These are phyloP conservation scores for Anas bernieri DNA, from an alignment of 2,797 vertebrate species.

Conservation along the genomic window DNA sequence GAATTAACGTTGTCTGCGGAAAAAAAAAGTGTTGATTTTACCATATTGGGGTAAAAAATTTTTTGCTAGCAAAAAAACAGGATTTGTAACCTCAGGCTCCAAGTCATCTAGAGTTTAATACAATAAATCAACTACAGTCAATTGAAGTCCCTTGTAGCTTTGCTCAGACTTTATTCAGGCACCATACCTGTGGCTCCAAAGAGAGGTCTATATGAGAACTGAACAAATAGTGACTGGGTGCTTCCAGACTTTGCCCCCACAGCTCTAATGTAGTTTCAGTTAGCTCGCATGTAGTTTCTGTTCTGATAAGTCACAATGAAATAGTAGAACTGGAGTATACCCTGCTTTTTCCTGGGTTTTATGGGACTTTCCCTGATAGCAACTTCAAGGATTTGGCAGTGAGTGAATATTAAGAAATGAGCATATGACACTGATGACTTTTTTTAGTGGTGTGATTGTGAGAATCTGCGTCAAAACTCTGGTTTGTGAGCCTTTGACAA, in stretches of 20 bases:
- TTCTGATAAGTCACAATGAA: not conserved
- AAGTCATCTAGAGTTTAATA: not conserved
- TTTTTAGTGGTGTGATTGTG: not conserved
- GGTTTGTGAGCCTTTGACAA: not conserved
- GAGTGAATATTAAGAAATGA: not conserved
- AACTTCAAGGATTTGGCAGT: not conserved
- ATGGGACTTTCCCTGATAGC: not conserved
- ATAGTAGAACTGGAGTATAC: not conserved
- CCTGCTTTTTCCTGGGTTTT: not conserved
- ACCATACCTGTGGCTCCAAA: not conserved
- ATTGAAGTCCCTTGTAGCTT: not conserved
- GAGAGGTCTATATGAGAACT: not conserved
- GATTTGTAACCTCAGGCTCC: not conserved
- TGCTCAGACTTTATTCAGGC: not conserved
- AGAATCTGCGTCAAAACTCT: not conserved
- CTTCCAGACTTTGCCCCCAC: slow-evolving; percentile 27
- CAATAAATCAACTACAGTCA: not conserved
- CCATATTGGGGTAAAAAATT: not conserved
- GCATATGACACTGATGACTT: not conserved
- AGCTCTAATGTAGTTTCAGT: not conserved
- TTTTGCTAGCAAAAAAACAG: not conserved
- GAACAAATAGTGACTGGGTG: not conserved
- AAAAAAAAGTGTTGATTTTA: not conserved
- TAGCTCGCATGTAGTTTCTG: not conserved
- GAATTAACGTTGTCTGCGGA: not conserved